Conservation (phyloP, 2,888 invertebrate genomes). For the Drosophila bunnanda region DNA sequence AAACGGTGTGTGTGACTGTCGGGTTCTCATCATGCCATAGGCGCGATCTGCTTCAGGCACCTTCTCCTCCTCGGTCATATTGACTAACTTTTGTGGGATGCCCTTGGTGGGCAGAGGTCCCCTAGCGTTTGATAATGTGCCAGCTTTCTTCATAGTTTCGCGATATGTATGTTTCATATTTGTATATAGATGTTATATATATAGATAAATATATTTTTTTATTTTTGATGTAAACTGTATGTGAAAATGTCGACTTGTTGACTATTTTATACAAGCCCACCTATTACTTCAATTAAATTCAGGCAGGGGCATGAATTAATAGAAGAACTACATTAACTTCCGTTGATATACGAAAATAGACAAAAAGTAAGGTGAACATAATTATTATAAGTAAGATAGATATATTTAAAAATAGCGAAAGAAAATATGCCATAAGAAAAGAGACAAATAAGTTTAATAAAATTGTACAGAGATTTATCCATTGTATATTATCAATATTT, state of each 20-base stretch:
- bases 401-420: too few species aligned
- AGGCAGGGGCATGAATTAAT: too few species aligned
- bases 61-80: fast-evolving
- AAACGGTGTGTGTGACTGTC: slow-evolving; percentile 7
- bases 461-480: too few species aligned
- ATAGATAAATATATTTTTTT: background rate
- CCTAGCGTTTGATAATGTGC: background rate
- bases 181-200: background rate
- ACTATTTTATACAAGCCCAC: background rate
- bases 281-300: too few species aligned
- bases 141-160: background rate
- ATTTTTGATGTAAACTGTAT: background rate
- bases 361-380: too few species aligned
- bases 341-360: too few species aligned
- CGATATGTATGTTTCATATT: background rate
- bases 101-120: too few species aligned
- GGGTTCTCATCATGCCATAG: slow-evolving; percentile 11
- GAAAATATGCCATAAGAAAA: too few species aligned
- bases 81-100: background rate
- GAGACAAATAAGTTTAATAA: too few species aligned
- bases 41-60: background rate
- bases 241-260: background rate
- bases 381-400: too few species aligned
- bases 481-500: too few species aligned
- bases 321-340: too few species aligned